Base-by-base conservation (phyloP, 92 coral and sea anemone genomes). In the Porites rus region DNA sequence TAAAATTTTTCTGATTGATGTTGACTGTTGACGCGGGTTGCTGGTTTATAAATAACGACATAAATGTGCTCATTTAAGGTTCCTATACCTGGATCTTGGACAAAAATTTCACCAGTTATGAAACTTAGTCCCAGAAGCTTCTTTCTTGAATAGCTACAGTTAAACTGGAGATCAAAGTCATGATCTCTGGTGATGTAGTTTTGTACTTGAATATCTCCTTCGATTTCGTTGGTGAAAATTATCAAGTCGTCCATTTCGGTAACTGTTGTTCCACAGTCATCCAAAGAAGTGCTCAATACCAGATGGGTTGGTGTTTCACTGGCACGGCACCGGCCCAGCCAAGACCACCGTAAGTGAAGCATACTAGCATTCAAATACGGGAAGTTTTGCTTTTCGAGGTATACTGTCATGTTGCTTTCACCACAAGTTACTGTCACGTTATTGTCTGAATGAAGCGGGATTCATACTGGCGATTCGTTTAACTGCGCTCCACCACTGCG, bases 91-190 rank as follows among this genome's bases (percentile, higher is more conserved):
- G 3, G 5, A 38, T 38, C 46, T 38, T 38, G 6, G 46, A 38
- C 46, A 8, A 52, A n/a, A 22, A 74, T 22, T 53, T 82, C 86
- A 8, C 22, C 51, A 2, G 89, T 84, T n/a, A 50, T 56, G 14
- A 71, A 89, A 12, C 75, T 17, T 19, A 89, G 31, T 73, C 82
- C 85, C 19, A 89, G 80, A 51, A 84, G 5, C 74, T 78, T 74
- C 82, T 72, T 72, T 46, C 77, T 89, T 12, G 86, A 86, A 74
- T 89, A 89, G 66, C 69, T 81, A 82, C 92, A 89, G 63, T 84
- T 66, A 21, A 89, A 89, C 43, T 84, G 77, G 16, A 89, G 14
- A 7, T 24, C 25, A 54, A 79, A 60, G 60, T 89, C 86, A 2
- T 74, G 84, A 12, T 62, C 69, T 1, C 85, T 76, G 7, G 85